Base-by-base conservation (phyloP, 2,797 vertebrate species). In the Oreortyx pictus region DNA sequence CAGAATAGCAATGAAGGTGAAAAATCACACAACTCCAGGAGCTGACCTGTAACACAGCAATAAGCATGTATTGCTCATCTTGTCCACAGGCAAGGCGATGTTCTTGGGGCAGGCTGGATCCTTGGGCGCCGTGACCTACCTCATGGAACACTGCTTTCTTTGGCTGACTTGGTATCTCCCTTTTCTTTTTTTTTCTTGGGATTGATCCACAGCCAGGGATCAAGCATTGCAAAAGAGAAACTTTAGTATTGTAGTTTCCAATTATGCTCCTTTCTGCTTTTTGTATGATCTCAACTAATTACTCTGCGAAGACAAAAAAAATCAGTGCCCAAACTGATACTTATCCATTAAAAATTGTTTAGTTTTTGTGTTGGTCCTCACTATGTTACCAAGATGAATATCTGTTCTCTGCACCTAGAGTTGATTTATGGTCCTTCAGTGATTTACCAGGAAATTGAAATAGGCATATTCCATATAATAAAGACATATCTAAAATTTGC, bases 201-300 rank as follows among this genome's bases (percentile, higher is more conserved):
- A 60, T 87, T 90, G 71, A 41, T 44, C 65, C 46, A 57, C 73
- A 77, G 64, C 11, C 79, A 87, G 52, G 46, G 75, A 81, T 80
- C 57, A 59, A 73, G 44, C 64, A 66, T 60, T 35, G 67, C 60
- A 78, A 41, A 87, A 88, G 35, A 57, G 29, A 67, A 86, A n/a
- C 50, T 33, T 33, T 0, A 62, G 73, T 79, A 31, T 1, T n/a
- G 41, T 9, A 22, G 52, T n/a, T 80, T 57, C 39, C 67, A 56
- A 0, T 5, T 57, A 52, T 9, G 72, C 49, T 52, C 17, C 75
- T 43, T 46, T 71, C 52, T 47, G 29, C 50, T 31, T 54, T 68
- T 18, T 57, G 7, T 29, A 33, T 8, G 47, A 15, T 37, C 72
- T 57, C 3, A 16, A 3, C 24, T 92, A 35, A 79, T 80, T 50